Conservation (phyloP, 2,888 invertebrate genomes). For the Drosophila pseudotalamancana region DNA sequence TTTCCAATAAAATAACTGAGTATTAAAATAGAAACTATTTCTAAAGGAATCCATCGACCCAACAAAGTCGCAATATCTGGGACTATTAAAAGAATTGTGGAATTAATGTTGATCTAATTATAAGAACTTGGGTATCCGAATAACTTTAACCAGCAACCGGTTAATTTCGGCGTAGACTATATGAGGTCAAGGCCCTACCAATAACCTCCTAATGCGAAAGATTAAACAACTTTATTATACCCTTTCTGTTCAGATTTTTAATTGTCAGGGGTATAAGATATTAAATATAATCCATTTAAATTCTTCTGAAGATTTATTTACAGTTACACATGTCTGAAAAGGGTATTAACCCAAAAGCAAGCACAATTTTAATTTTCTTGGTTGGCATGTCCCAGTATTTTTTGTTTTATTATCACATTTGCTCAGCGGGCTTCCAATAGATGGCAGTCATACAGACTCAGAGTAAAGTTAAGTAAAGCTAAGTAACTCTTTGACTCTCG, state of each 20-base stretch:
- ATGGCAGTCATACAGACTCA: neutral
- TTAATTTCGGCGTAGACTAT: neutral
- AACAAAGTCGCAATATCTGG: too few relatives aligned
- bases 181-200: neutral
- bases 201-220: too few relatives aligned
- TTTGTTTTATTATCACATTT: conserved; percentile 16
- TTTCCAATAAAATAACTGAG: too few relatives aligned
- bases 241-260: neutral
- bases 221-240: neutral
- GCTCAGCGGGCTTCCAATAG: conserved; percentile 4
- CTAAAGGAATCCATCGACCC: too few relatives aligned
- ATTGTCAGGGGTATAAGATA: neutral
- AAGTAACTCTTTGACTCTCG: conserved; percentile 23
- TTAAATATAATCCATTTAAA: neutral
- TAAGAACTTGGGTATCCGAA: too few relatives aligned
- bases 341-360: conserved; percentile 30
- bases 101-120: too few relatives aligned
- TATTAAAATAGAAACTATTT: too few relatives aligned
- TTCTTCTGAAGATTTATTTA: neutral
- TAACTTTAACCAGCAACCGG: too few relatives aligned
- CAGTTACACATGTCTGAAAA: conserved; percentile 8
- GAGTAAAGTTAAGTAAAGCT: neutral
- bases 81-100: too few relatives aligned
- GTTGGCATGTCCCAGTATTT: neutral
- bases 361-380: neutral